Evolutionary conservation across 2,113 vertebrate species (phyloP).

Genomic region (Marcusenius ussheri): DNA sequence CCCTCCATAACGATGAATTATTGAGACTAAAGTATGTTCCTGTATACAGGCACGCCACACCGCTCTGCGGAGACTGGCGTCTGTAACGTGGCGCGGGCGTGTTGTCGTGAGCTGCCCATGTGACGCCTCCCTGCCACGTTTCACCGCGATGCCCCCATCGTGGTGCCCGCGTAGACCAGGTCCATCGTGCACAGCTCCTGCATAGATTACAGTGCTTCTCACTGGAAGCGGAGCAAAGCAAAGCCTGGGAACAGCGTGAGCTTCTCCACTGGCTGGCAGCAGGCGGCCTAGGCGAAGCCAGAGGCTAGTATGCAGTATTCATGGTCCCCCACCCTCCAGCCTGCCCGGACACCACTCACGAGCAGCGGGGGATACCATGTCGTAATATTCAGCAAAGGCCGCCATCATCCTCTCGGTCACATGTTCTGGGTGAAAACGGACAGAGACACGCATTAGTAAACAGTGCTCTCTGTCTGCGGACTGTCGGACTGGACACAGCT

Average conservation of each 20-base stretch:
- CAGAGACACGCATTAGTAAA: constrained; percentile 22
- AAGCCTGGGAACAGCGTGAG: constrained; percentile 4
- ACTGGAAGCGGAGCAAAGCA: neutral
- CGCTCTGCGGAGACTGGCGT: constrained; percentile 30
- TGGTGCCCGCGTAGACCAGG: neutral
- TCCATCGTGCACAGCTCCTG: neutral
- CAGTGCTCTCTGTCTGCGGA: constrained; percentile 42
- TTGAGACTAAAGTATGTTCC: constrained; percentile 73
- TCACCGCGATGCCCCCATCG: neutral
- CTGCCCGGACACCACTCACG: neutral
- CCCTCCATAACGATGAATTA: constrained; percentile 69
- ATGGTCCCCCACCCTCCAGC: constrained; percentile 1
- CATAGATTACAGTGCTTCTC: neutral
- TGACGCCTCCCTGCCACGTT: neutral
- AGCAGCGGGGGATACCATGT: neutral
- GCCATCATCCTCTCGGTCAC: neutral
- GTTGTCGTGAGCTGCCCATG: neutral
- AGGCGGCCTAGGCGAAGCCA: constrained; percentile 13
- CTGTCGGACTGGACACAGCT: constrained; percentile 56
- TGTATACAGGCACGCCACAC: constrained; percentile 46
- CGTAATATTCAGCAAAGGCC: neutral
- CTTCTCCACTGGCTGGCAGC: neutral
- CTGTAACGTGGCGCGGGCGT: constrained; percentile 28
- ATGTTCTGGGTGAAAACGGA: neutral
- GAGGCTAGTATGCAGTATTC: constrained; percentile 22